Conservation (phyloP, 2,113 vertebrate genomes). For the Cyanocitta stelleri region DNA sequence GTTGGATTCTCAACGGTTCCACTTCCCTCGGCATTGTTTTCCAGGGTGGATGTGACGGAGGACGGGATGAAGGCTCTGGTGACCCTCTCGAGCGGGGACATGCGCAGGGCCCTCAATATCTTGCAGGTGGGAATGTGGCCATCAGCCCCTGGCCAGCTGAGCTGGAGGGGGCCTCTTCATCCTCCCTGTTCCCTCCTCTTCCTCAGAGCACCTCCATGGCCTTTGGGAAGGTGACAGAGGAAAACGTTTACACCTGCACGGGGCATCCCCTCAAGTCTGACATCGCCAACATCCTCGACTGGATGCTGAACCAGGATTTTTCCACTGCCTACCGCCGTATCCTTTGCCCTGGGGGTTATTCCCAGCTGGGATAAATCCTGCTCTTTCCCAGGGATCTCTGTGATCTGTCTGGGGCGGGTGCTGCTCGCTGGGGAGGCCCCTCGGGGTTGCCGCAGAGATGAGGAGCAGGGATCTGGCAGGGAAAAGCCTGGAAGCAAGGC, state of each 20-base stretch:
- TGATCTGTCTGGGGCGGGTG: accelerated
- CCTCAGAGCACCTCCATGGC: conserved; percentile 94
- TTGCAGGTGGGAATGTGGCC: conserved; percentile 78
- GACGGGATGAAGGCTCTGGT: conserved; percentile 95
- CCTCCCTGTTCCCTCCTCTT: neutral
- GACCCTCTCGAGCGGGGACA: conserved; percentile 90
- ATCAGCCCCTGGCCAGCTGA: neutral
- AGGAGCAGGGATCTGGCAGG: neutral
- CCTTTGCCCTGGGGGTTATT: conserved; percentile 52
- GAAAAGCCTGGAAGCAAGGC: neutral
- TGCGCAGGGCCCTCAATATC: conserved; percentile 94
- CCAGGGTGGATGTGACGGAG: conserved; percentile 84
- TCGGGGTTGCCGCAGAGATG: accelerated
- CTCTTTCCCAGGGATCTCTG: neutral
- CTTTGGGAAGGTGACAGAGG: conserved; percentile 87
- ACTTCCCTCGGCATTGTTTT: neutral
- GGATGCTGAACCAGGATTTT: conserved; percentile 96
- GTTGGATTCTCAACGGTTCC: accelerated
- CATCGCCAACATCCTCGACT: conserved; percentile 95
- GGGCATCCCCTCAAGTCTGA: conserved; percentile 93
- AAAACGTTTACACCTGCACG: conserved; percentile 92
- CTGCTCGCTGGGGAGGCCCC: neutral
- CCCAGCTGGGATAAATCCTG: neutral
- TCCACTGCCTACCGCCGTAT: conserved; percentile 90
- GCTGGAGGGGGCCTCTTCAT: neutral